Base-by-base conservation (phyloP, 53 echinoderm and acorn worm species). In the Patiria pectinifera region DNA sequence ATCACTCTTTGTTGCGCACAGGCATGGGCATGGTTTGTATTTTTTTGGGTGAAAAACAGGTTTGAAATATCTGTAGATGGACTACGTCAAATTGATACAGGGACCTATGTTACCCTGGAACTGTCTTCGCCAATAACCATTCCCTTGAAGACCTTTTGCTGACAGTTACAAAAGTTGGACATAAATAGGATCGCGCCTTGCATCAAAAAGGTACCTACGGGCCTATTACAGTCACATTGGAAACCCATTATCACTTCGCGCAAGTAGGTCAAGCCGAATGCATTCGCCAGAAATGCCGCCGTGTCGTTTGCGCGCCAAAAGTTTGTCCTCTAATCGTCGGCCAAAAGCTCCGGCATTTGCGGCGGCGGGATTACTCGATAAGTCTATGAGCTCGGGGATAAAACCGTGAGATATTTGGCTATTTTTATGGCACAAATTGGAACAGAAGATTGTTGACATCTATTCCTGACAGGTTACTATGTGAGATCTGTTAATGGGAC, bases 231-330 rank as follows among this genome's bases (percentile, higher is more conserved):
- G 90, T 80, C 90, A 90, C 49, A 80, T 80, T 90, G 90, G 13
- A 90, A 90, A 90, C 21, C 90, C 90, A 90, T 90, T 90, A 90
- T 90, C 80, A 66, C 90, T 66, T 69, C 25, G 62, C 69, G 47
- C 80, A 80, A 80, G 69, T 90, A 90, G 90, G 90, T 80, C 90
- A 90, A 44, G 24, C 81, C 63, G 80, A 79, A 87, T 81, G 47
- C 46, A 90, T 19, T 90, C 71, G 90, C 90, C 44, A 81, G 80
- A 81, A 90, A 80, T 80, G 80, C 69, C 19, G 84, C 9, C 66
- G 63, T 69, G 90, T 90, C 90, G 63, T 69, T 90, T 90, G 24
- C 90, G 90, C 90, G 90, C 90, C 90, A 90, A 90, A 80, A 90
- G 80, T 90, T 90, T 81, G 90, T 45, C 81, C 90, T 66, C 3